A percentile compares a stretch with the other conserved stretches of the same genome.
These are phyloP conservation scores for Sinelater perroti DNA, from an alignment of 2,888 invertebrate genomes.

Conservation along the genomic window DNA sequence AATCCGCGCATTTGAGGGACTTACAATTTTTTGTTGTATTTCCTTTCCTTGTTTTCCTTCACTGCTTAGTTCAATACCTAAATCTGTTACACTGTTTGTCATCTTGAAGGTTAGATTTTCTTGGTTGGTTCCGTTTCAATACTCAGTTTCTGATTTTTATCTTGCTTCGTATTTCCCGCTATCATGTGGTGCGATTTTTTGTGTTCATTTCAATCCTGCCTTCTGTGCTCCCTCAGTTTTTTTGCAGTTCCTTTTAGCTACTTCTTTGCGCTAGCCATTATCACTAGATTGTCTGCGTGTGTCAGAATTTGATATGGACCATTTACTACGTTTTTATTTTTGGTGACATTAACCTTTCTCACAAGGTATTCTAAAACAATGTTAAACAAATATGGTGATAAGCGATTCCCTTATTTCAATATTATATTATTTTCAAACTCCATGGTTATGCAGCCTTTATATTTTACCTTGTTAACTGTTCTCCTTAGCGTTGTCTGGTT, in stretches of 20 bases:
- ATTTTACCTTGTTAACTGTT: background rate
- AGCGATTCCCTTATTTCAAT: too few species aligned
- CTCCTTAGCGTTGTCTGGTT: background rate
- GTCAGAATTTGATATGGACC: too few species aligned
- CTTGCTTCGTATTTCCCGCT: background rate
- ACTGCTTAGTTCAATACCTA: background rate
- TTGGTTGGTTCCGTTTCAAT: background rate
- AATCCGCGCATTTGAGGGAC: slow-evolving; percentile 2
- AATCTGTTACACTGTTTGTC: background rate
- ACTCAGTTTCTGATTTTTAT: slow-evolving; percentile 1
- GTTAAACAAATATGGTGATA: too few species aligned
- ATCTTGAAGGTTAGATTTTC: background rate
- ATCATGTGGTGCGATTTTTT: slow-evolving; percentile 1
- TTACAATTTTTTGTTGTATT: slow-evolving; percentile 1
- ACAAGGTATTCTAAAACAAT: too few species aligned
- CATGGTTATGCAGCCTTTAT: too few species aligned
- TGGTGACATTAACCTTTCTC: too few species aligned
- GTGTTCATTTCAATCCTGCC: background rate
- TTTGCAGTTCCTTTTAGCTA: background rate
- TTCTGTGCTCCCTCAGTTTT: background rate
- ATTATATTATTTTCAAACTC: too few species aligned
- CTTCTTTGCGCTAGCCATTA: background rate
- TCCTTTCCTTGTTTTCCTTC: background rate
- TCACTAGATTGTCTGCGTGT: too few species aligned
- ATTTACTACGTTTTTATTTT: background rate